Conservation (phyloP, 1,140 invertebrate species). For the Brachionus angularis region DNA sequence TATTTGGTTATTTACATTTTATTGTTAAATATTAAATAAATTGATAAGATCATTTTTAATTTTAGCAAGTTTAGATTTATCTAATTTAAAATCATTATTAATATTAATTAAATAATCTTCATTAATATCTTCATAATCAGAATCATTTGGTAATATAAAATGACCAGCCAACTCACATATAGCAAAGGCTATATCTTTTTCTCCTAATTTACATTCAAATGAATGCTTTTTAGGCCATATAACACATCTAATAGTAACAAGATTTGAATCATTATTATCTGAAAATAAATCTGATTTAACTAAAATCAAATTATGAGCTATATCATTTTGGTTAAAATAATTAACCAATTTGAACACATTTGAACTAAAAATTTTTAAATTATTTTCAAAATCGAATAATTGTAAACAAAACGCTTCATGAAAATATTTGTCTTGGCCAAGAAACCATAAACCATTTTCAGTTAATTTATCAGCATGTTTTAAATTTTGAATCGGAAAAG, state of each 20-base stretch:
- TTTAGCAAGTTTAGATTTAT: too few relatives aligned
- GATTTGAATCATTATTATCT: neutral
- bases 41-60: too few relatives aligned
- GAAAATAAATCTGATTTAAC: neutral
- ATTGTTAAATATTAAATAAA: too few relatives aligned
- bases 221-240: conserved; percentile 17
- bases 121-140: neutral
- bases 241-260: conserved; percentile 6
- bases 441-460: conserved; percentile 35
- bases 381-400: conserved; percentile 16
- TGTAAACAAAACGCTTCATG: conserved; percentile 2
- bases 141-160: conserved; percentile 18
- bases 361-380: conserved; percentile 17
- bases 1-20: too few relatives aligned
- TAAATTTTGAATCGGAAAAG: conserved; percentile 31
- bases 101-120: neutral
- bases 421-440: neutral
- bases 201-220: too few relatives aligned
- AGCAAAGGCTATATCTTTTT: conserved; percentile 17
- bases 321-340: neutral
- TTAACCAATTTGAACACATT: neutral
- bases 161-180: conserved; percentile 35
- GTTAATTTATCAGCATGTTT: neutral
- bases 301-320: conserved; percentile 18
- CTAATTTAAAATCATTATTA: neutral